Evolutionary conservation across 2,797 vertebrate species (phyloP), one percentile per base, ranked within the genome.

Genomic region (Pogoniulus pusillus): DNA sequence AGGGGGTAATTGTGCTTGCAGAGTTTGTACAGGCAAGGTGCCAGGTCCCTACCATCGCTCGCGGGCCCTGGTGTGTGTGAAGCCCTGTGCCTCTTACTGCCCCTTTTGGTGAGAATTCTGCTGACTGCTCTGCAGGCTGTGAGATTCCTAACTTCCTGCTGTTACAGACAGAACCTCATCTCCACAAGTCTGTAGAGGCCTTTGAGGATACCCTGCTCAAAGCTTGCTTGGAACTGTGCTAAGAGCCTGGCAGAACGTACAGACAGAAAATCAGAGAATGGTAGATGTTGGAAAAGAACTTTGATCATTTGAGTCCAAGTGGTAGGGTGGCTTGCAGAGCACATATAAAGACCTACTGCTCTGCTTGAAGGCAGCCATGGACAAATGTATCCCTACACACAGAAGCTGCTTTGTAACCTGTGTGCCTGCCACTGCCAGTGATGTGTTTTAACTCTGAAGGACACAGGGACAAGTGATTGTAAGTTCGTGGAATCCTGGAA

Each of bases 301-400:
- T 43, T 23, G n/a, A n/a, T 43, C 29, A 22, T 39, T 43, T 29
- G 22, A 45, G 29, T n/a, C 41, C 62, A 64, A n/a, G 39, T 7
- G 7, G 30, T 22, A 64, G 8, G 39, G 41, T 64, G 63, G 30
- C n/a, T 17, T n/a, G 41, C 6, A 55, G 39, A 57, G 29, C 62
- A 35, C 14, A 0, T 15, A 2, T 0, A 19, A 34, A 54, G 41
- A 32, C 45, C 29, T 24, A 2, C 49, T 16, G 37, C 2, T 30
- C 37, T 73, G 45, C 37, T 69, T 1, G 0, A 45, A 35, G 30
- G n/a, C 43, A 57, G 64, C 43, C 45, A 0, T 1, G 6, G 53
- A 15, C 32, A 30, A 27, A 29, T 0, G 2, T 47, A 18, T 9
- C 58, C 29, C 11, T 32, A 13, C 12, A 27, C 35, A 5, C 47